Percentiles rank a stretch among this genome's conserved stretches.
phyloP scores from a whole-genome alignment of 1,140 invertebrate genomes.

The Phthorimaea operculella region DNA sequence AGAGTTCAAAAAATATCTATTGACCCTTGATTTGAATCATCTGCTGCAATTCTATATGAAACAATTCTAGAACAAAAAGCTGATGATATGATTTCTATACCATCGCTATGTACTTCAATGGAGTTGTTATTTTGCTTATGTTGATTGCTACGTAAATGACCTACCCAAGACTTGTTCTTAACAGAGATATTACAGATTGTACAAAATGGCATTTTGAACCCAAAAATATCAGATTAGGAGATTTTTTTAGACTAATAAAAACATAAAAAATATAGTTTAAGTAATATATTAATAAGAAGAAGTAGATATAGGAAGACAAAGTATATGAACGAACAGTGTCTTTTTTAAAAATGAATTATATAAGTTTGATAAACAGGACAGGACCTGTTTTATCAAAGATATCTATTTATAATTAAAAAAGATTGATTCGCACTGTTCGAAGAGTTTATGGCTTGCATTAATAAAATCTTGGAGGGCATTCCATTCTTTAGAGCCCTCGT shows the following conservation, averaged over 20 bases:
- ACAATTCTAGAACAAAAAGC: constrained; percentile 5
- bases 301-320: not conserved
- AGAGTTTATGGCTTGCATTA: not conserved
- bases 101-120: not conserved
- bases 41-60: constrained; percentile 2
- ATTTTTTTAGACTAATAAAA: too few relatives aligned
- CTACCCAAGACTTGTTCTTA: constrained; percentile 5
- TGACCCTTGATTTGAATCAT: constrained; percentile 3
- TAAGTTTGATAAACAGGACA: not conserved
- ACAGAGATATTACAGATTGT: constrained; percentile 3
- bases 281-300: not conserved
- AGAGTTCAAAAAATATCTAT: constrained; percentile 1
- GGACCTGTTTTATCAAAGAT: not conserved
- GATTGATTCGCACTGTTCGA: not conserved
- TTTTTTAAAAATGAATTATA: not conserved
- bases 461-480: not conserved
- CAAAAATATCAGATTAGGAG: not conserved
- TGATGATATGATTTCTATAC: not conserved
- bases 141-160: constrained; percentile 8
- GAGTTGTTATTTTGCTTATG: constrained; percentile 2
- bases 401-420: constrained; percentile 4
- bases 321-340: not conserved
- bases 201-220: constrained; percentile 7
- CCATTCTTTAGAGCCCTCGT: not conserved
- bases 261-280: too few relatives aligned